These are phyloP conservation scores for Percina caprodes DNA, from an alignment of 2,113 vertebrate species.

Conservation along the genomic window DNA sequence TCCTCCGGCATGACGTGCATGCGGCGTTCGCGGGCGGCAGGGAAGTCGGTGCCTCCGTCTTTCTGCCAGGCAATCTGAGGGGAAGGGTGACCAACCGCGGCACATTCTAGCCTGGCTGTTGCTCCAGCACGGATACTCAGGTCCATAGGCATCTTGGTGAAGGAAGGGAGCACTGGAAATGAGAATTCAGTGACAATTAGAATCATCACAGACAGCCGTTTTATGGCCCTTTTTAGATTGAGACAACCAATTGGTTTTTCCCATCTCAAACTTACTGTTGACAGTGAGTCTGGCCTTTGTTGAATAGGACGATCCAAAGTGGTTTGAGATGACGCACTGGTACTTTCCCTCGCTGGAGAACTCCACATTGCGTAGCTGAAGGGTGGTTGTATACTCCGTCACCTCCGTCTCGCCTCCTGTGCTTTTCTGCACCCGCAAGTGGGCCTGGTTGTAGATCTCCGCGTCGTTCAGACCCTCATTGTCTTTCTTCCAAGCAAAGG, in stretches of 20 bases:
- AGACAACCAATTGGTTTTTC: neutral
- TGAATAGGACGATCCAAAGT: conserved; percentile 97
- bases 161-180: conserved; percentile 91
- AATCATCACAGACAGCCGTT: neutral
- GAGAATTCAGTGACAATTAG: neutral
- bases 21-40: conserved; percentile 92
- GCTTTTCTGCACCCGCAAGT: conserved; percentile 88
- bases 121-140: conserved; percentile 92
- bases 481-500: conserved; percentile 98
- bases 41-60: conserved; percentile 96
- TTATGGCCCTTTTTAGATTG: neutral
- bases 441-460: conserved; percentile 95
- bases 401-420: conserved; percentile 81
- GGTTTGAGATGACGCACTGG: conserved; percentile 99
- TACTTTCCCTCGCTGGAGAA: conserved; percentile 95
- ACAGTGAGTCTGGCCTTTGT: conserved; percentile 96
- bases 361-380: conserved; percentile 90
- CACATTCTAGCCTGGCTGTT: conserved; percentile 93
- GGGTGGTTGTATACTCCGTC: conserved; percentile 95
- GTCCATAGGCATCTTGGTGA: conserved; percentile 97
- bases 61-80: conserved; percentile 99
- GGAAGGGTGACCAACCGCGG: conserved; percentile 90
- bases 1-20: conserved; percentile 99
- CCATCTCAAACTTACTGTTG: conserved; percentile 88
- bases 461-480: conserved; percentile 91